phyloP scores from a whole-genome alignment of 2,113 vertebrate genomes.

The Gymnobelideus leadbeateri region DNA sequence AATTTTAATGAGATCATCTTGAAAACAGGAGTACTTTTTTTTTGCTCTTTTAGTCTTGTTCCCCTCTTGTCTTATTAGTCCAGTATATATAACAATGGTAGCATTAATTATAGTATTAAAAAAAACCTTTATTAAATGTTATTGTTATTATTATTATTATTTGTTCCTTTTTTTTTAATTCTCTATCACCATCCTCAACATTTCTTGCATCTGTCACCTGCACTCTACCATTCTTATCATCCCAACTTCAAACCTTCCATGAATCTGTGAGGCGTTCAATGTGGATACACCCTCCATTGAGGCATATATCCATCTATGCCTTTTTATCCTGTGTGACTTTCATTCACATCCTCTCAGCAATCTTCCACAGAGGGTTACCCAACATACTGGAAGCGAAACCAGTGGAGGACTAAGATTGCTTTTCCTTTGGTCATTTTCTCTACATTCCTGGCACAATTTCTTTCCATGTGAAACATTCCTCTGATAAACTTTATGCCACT shows the following conservation, averaged over 20 bases:
- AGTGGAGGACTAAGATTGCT: neutral
- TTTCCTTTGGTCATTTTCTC: neutral
- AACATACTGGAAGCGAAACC: neutral
- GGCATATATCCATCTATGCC: neutral
- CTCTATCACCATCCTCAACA: neutral
- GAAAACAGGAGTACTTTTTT: neutral
- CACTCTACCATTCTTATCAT: neutral
- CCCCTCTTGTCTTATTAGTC: neutral
- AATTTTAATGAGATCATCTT: neutral
- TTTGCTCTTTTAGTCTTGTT: neutral
- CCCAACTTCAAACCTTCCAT: neutral
- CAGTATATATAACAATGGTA: neutral
- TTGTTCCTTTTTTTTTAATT: neutral
- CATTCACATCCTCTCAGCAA: neutral
- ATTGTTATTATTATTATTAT: no score
- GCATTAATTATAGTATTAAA: neutral
- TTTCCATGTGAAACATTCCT: neutral
- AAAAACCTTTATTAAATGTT: neutral
- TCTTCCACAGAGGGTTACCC: neutral
- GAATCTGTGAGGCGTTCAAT: neutral
- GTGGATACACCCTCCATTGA: neutral
- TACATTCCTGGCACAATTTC: neutral
- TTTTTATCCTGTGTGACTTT: neutral
- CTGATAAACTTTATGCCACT: neutral
- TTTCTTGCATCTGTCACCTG: neutral